Evolutionary conservation across 2,888 invertebrate genomes (phyloP).

Genomic region (Euplagia quadripunctaria): DNA sequence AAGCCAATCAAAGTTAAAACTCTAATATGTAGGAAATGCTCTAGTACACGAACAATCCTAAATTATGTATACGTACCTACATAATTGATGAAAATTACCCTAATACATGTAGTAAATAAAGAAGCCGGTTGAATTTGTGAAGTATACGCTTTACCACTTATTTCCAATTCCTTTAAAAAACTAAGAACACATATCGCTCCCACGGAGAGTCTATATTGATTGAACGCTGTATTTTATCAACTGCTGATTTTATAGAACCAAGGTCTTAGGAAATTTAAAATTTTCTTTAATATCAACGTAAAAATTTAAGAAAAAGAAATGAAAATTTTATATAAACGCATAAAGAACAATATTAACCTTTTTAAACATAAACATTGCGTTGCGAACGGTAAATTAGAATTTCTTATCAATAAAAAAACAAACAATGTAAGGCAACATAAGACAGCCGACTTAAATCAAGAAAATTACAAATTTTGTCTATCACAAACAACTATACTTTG

Average conservation of each 20-base stretch:
- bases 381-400: not conserved
- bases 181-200: not conserved
- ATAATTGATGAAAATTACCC: not conserved
- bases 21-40: not conserved
- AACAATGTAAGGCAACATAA: constrained; percentile 1
- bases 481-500: constrained; percentile 41
- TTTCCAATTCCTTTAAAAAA: not conserved
- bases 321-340: not conserved
- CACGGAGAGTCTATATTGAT: no score
- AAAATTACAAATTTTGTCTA: constrained; percentile 52
- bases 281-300: no score
- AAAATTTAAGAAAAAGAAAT: no score
- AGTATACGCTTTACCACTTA: not conserved
- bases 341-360: not conserved
- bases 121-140: not conserved
- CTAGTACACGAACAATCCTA: not conserved
- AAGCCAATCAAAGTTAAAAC: not conserved
- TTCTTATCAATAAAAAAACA: not conserved
- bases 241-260: no score
- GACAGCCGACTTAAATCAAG: constrained; percentile 9
- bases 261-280: no score
- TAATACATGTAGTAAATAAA: not conserved
- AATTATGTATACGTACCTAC: not conserved
- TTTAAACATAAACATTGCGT: not conserved
- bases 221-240: not conserved